phyloP scores from a whole-genome alignment of 2,113 vertebrate species.

The Pollachius pollachius region DNA sequence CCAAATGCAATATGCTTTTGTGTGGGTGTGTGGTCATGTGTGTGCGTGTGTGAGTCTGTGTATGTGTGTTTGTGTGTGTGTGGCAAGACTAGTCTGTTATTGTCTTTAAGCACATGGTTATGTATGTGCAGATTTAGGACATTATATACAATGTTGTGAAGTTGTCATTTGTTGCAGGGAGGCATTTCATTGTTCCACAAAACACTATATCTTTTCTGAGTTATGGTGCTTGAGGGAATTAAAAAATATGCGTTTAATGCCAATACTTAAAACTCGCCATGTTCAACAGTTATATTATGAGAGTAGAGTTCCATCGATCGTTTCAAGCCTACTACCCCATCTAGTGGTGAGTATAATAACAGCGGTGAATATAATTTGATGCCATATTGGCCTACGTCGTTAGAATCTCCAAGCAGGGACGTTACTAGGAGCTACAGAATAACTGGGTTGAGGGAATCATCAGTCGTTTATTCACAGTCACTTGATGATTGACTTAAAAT shows the following conservation, averaged over 20 bases:
- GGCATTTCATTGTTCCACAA: background rate
- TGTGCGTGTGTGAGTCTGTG: background rate
- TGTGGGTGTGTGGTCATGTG: conserved; percentile 3
- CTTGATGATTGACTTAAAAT: too few species aligned
- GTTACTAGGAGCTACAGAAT: too few species aligned
- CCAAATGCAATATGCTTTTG: conserved; percentile 13
- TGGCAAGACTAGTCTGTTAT: background rate
- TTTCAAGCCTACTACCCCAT: conserved; percentile 35
- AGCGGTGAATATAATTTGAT: background rate
- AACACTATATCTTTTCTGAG: too few species aligned
- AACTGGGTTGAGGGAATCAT: too few species aligned
- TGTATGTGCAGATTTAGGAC: background rate
- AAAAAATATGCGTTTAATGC: too few species aligned
- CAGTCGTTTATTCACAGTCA: too few species aligned
- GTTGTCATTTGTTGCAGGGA: background rate
- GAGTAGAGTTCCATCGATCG: conserved; percentile 9
- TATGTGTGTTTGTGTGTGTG: conserved; percentile 7
- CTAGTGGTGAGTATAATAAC: conserved; percentile 45
- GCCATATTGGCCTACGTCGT: too few species aligned
- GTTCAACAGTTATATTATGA: background rate
- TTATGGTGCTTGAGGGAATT: too few species aligned
- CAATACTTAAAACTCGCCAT: background rate
- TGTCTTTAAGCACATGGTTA: background rate
- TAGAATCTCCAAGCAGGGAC: too few species aligned
- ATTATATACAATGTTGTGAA: background rate